Base-by-base conservation (phyloP, 1,140 invertebrate genomes). In the Hetaerina americana region DNA sequence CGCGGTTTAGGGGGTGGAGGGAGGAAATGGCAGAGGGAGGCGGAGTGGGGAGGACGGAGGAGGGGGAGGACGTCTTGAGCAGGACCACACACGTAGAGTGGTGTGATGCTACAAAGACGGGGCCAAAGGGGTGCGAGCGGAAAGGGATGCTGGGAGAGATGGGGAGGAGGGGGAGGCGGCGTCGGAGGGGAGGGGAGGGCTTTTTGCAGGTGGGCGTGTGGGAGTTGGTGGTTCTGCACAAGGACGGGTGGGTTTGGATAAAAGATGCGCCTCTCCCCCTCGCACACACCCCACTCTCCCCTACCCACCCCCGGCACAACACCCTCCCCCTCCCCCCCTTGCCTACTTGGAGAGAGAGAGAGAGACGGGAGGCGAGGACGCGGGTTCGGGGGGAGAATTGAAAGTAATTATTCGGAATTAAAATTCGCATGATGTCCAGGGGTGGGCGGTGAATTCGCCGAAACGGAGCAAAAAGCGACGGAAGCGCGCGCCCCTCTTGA, bases 331-430 rank as follows among this genome's bases (percentile, higher is more conserved):
- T 22, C 72, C 68, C 70, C 71, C 31, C 49, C 57, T 26, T 68
- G 49, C 78, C 79, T 81, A 81, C 81, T 82, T 81, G 81, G 81
- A 81, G 81, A 81, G 80, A 81, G 81, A 79, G 77, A 77, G 77
- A 81, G 78, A 81, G 40, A 81, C 79, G 79, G 81, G 80, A 77
- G 79, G 76, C 79, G 80, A 81, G 81, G 81, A 80, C 78, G 71
- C 77, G 78, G 78, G 75, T 73, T 72, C 77, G 75, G 76, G 78
- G 77, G 75, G 76, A 79, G 78, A 82, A 81, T 81, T 82, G 81
- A 81, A 57, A 57, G 22, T 57, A 57, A 57, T 57, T 57, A 57
- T 57, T 57, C 22, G 2, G 40, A n/a, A 57, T 57, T 57, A 57
- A 57, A n/a, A 57, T 57, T 57, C 40, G 40, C 40, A 57, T 57